Evolutionary conservation across 2,888 invertebrate species (phyloP).

Genomic region (Chalcis sispes): DNA sequence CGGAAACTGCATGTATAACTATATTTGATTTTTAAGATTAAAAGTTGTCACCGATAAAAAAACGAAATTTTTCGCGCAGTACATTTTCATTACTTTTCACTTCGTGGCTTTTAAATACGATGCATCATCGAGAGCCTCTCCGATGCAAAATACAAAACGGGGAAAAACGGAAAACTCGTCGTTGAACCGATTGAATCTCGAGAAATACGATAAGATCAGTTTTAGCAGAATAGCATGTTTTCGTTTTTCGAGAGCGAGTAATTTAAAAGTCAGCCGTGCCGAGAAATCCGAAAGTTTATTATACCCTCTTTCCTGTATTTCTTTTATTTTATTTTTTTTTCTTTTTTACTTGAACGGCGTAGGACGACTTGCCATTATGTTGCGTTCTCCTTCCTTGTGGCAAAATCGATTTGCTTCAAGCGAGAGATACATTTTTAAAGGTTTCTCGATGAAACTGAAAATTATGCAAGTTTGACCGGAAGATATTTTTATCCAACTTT

Average conservation of each 20-base stretch:
- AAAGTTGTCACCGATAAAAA: no score
- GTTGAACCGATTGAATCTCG: not conserved
- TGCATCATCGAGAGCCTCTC: not conserved
- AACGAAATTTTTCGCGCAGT: no score
- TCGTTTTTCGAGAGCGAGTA: constrained; percentile 5
- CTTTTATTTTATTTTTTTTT: no score
- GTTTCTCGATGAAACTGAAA: constrained; percentile 8
- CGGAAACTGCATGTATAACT: no score
- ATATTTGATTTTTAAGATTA: no score
- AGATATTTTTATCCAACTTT: constrained; percentile 16
- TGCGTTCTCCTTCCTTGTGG: not conserved
- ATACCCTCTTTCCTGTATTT: not conserved
- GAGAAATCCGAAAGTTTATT: constrained; percentile 42
- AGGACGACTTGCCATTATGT: constrained; percentile 4
- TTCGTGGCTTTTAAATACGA: no score
- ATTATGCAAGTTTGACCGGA: constrained; percentile 22
- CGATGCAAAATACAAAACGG: not conserved
- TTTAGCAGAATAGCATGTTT: not conserved
- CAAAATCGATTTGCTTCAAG: constrained; percentile 6
- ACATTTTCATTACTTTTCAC: no score
- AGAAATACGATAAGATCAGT: constrained; percentile 35
- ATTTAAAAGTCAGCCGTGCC: constrained; percentile 21
- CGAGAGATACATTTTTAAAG: constrained; percentile 37
- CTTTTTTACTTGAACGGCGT: not conserved
- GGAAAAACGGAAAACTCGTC: not conserved